These are phyloP conservation scores for Psammodynastes pulverulentus DNA, from an alignment of 2,113 vertebrate genomes.

Conservation along the genomic window DNA sequence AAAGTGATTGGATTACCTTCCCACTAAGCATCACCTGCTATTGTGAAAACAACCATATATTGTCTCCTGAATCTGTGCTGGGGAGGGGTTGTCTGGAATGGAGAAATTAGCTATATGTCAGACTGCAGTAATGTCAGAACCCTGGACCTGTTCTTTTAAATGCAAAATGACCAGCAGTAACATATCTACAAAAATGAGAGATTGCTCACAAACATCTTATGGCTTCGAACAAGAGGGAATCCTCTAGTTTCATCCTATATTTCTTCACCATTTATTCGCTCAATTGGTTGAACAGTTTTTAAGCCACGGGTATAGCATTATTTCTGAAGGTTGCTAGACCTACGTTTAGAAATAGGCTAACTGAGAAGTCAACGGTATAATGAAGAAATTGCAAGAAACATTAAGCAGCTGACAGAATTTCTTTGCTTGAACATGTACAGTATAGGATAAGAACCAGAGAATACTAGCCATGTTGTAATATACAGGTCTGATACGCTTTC, in stretches of 20 bases:
- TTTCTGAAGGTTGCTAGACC: not conserved
- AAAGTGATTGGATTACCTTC: not conserved
- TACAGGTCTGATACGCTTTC: not conserved
- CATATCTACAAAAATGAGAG: not conserved
- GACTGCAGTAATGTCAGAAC: not conserved
- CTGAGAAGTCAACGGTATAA: not conserved
- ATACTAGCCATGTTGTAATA: not conserved
- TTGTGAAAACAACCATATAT: not conserved
- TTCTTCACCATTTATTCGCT: not conserved
- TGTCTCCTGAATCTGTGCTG: not conserved
- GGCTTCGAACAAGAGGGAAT: not conserved
- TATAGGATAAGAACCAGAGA: not conserved
- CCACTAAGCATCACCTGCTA: not conserved
- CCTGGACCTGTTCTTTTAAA: not conserved
- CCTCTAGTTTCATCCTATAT: not conserved
- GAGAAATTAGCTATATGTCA: not conserved
- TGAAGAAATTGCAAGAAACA: not conserved
- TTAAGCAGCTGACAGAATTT: not conserved
- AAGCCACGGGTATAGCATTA: not conserved
- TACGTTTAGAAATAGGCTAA: not conserved
- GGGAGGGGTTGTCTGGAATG: not conserved
- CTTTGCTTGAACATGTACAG: not conserved
- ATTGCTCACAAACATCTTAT: not conserved
- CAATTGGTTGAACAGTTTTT: not conserved
- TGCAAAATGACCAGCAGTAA: not conserved